Evolutionary conservation across 2,888 invertebrate genomes (phyloP).

Genomic region (Encarsia formosa): DNA sequence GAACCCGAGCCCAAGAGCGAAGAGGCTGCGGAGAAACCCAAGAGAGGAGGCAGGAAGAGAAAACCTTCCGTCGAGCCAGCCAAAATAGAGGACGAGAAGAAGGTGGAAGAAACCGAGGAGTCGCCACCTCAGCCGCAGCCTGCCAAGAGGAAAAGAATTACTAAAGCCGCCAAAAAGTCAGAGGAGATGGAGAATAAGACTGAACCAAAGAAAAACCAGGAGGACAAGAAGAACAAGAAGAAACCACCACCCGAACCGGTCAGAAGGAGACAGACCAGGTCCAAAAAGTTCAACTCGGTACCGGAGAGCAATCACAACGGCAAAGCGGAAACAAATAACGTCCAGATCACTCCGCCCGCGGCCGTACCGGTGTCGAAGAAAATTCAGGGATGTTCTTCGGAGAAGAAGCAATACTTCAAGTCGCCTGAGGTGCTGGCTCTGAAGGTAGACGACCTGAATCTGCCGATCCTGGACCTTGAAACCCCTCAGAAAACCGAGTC

Average conservation of each 20-base stretch:
- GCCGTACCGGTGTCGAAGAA: no score
- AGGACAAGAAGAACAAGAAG: background rate
- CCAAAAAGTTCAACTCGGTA: no score
- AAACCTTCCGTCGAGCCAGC: background rate
- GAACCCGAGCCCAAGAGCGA: background rate
- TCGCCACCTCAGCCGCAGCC: constrained; percentile 30
- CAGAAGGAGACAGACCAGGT: background rate
- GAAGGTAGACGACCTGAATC: no score
- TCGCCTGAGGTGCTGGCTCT: no score
- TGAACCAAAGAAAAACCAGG: background rate
- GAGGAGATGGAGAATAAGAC: no score
- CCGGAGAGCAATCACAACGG: no score
- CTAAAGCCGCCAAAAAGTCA: background rate
- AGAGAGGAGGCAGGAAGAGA: background rate
- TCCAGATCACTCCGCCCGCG: no score
- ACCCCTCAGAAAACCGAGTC: constrained; percentile 43
- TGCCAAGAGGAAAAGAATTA: background rate
- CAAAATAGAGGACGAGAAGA: background rate
- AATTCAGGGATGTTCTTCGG: no score
- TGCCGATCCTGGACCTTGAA: constrained; percentile 35
- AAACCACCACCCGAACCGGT: background rate
- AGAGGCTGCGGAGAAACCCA: background rate
- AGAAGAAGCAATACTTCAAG: no score
- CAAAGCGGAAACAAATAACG: no score
- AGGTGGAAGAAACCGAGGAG: background rate